Percentiles rank a stretch among this genome's conserved stretches.
Conservation (phyloP, 2,113 vertebrate species). For the Prunella himalayana region DNA sequence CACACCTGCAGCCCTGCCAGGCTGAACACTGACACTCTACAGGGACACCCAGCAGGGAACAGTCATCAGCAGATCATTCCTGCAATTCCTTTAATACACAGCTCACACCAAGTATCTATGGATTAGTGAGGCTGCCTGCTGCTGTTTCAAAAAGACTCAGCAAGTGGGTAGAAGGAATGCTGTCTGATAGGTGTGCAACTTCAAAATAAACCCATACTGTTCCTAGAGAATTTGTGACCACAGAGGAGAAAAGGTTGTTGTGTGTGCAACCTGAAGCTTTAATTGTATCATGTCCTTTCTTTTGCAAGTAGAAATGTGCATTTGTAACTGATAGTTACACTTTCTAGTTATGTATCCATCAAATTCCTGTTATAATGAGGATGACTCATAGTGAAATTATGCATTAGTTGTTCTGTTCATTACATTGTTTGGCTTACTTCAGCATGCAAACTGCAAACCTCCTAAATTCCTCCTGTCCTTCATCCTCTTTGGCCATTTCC, state of each 20-base stretch:
- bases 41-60: background rate
- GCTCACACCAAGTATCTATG: background rate
- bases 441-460: constrained; percentile 25
- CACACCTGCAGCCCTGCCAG: background rate
- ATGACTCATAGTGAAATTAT: constrained; percentile 70
- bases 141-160: background rate
- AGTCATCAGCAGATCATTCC: background rate
- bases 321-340: constrained; percentile 64
- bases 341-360: constrained; percentile 61
- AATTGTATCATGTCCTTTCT: constrained; percentile 20
- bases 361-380: constrained; percentile 63
- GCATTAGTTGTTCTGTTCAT: constrained; percentile 53
- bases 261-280: constrained; percentile 23
- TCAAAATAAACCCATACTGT: background rate
- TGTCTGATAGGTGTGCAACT: background rate
- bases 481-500: background rate
- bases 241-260: constrained; percentile 3
- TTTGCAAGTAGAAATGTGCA: constrained; percentile 52
- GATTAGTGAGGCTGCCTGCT: background rate
- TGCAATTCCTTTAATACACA: background rate
- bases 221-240: constrained; percentile 13
- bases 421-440: constrained; percentile 33
- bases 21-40: background rate
- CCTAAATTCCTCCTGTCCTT: background rate
- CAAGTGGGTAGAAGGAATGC: background rate